These are phyloP conservation scores for Leptinotarsa tumamoca DNA, from an alignment of 2,888 invertebrate genomes.

Conservation along the genomic window DNA sequence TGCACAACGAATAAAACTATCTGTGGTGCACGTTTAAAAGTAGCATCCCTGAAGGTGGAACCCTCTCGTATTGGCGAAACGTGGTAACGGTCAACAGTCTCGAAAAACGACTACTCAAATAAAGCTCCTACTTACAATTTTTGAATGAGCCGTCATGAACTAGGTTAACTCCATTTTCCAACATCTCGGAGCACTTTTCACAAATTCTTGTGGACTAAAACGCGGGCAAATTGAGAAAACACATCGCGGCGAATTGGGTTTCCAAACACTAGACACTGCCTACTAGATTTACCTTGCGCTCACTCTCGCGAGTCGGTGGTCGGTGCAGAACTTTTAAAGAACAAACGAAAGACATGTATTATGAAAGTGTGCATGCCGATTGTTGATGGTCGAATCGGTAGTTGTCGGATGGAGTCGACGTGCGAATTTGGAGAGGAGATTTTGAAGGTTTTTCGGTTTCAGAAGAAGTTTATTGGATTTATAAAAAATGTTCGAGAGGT, in stretches of 20 bases:
- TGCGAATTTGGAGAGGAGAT: slow-evolving; percentile 10
- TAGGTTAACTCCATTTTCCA: slow-evolving; percentile 43
- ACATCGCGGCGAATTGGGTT: slow-evolving; percentile 35
- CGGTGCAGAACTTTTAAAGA: slow-evolving; percentile 46
- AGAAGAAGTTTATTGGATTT: not conserved
- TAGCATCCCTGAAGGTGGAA: no score
- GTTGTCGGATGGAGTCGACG: slow-evolving; percentile 28
- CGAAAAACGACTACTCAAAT: no score
- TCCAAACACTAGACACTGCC: slow-evolving; percentile 23
- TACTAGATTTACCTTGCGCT: slow-evolving; percentile 34
- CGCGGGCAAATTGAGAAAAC: slow-evolving; percentile 12
- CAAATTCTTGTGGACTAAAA: slow-evolving; percentile 25
- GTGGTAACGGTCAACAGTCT: no score
- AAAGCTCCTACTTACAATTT: slow-evolving; percentile 39
- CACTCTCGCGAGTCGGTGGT: slow-evolving; percentile 37
- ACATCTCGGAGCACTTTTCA: slow-evolving; percentile 40
- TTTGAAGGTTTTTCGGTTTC: slow-evolving; percentile 8
- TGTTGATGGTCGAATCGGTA: slow-evolving; percentile 30
- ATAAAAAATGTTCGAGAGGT: no score
- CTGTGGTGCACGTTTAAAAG: no score
- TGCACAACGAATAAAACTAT: not conserved
- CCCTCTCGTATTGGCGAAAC: no score
- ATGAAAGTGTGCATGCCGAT: slow-evolving; percentile 48
- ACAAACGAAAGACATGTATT: slow-evolving; percentile 48
- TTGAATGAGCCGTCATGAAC: slow-evolving; percentile 35